Conservation (phyloP, 2,113 vertebrate species). For the Tenrec ecaudatus region DNA sequence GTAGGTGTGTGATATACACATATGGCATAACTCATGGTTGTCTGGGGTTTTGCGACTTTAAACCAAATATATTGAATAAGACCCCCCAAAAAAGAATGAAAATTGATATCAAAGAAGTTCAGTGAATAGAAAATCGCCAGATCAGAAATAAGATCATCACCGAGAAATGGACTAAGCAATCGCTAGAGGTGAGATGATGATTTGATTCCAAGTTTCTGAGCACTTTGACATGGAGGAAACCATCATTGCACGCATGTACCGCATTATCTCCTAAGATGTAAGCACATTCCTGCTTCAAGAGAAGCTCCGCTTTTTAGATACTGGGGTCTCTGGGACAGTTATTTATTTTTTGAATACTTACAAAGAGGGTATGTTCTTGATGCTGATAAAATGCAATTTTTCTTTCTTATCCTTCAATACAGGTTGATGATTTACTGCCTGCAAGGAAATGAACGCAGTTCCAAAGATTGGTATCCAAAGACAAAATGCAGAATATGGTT, state of each 20-base stretch:
- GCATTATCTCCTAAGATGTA: conserved; percentile 25
- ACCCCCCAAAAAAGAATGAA: not conserved
- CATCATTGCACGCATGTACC: conserved; percentile 9
- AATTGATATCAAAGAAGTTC: conserved; percentile 41
- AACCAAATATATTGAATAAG: not conserved
- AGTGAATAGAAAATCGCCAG: conserved; percentile 22
- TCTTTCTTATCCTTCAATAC: conserved; percentile 26
- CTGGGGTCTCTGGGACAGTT: not conserved
- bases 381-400: conserved; percentile 49
- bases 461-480: conserved; percentile 50
- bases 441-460: conserved; percentile 18
- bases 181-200: not conserved
- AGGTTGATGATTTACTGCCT: not conserved
- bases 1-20: not conserved
- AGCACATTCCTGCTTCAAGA: conserved; percentile 32
- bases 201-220: conserved; percentile 48
- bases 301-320: conserved; percentile 4
- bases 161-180: not conserved
- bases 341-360: not conserved
- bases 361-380: conserved; percentile 36
- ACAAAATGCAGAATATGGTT: conserved; percentile 45
- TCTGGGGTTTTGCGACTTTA: conserved; percentile 40
- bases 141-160: not conserved
- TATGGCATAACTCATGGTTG: not conserved
- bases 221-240: conserved; percentile 26